These are phyloP conservation scores for Bimastos eiseni DNA, from an alignment of 2,888 invertebrate genomes.

Conservation along the genomic window DNA sequence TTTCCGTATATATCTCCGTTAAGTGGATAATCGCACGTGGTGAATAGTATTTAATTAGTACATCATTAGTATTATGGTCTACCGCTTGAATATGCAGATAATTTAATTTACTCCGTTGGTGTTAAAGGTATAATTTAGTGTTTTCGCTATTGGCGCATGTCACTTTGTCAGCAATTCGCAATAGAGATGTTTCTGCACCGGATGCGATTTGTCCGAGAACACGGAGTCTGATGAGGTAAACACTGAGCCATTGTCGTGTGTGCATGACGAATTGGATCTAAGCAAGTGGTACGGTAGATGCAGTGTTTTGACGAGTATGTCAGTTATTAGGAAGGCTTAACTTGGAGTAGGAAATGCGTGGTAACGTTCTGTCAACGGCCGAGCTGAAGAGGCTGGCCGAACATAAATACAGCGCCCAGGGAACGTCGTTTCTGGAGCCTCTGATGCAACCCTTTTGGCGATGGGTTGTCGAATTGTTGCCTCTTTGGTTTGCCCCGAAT, in stretches of 20 bases:
- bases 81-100: not conserved
- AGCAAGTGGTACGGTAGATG: not conserved
- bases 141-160: not conserved
- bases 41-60: not conserved
- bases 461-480: constrained; percentile 80
- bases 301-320: not conserved
- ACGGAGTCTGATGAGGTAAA: constrained; percentile 5
- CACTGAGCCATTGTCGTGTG: not conserved
- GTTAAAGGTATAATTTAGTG: not conserved
- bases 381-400: constrained; percentile 90
- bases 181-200: not conserved
- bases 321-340: not conserved
- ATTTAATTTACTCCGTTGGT: not conserved
- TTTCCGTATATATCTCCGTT: not conserved
- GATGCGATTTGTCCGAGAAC: not conserved
- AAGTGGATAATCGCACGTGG: not conserved
- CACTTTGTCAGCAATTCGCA: not conserved
- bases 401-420: constrained; percentile 92
- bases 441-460: constrained; percentile 95
- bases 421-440: constrained; percentile 82
- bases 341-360: not conserved
- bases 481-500: constrained; percentile 96
- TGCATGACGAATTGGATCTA: not conserved
- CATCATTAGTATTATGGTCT: not conserved
- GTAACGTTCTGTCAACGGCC: constrained; percentile 49